Conservation (phyloP, 2,113 vertebrate species). For the Pomatorhinus ruficollis region DNA sequence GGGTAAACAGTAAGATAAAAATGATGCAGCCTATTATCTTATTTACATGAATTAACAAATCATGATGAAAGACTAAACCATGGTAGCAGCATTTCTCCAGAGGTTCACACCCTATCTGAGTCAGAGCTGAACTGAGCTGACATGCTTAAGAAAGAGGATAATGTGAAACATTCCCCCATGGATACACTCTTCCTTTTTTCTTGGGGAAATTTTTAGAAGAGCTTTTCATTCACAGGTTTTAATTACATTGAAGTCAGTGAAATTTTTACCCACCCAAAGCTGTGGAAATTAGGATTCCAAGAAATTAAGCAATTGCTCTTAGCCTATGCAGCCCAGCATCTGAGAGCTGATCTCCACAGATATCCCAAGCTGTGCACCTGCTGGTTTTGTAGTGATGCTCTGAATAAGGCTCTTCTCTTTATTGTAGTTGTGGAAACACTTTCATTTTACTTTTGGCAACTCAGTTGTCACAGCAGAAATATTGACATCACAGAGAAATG, state of each 20-base stretch:
- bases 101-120: slow-evolving; percentile 30
- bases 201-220: not conserved
- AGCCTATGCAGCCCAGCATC: not conserved
- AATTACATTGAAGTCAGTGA: not conserved
- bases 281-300: not conserved
- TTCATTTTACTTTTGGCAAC: not conserved
- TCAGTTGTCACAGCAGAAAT: not conserved
- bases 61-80: slow-evolving; percentile 45
- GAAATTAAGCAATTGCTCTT: not conserved
- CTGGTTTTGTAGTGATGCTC: not conserved
- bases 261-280: not conserved
- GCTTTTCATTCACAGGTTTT: not conserved
- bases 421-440: not conserved
- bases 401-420: not conserved
- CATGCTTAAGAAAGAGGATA: not conserved
- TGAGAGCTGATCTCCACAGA: not conserved
- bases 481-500: not conserved
- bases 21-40: not conserved
- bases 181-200: not conserved
- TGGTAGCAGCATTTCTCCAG: slow-evolving; percentile 27
- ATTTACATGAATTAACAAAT: slow-evolving; percentile 12
- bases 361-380: not conserved
- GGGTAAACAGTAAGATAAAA: not conserved
- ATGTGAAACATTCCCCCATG: not conserved
- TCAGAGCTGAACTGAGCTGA: slow-evolving; percentile 20